phyloP scores from a whole-genome alignment of 2,797 vertebrate species.

The Oophaga sylvatica region DNA sequence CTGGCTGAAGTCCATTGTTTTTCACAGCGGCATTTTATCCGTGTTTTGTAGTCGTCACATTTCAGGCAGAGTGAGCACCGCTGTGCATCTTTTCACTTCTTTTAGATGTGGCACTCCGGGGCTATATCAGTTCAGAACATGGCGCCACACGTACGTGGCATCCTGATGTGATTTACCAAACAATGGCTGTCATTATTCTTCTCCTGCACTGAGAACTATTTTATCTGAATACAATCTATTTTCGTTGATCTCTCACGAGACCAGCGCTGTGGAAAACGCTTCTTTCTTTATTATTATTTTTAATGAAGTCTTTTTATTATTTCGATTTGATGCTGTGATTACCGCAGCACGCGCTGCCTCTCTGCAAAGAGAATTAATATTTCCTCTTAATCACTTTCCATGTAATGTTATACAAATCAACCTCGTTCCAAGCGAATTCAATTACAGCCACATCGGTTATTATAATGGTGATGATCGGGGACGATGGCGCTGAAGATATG shows the following conservation, averaged over 20 bases:
- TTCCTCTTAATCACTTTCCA: conserved; percentile 72
- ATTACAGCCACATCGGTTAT: conserved; percentile 46
- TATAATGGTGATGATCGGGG: neutral
- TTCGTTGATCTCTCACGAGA: conserved; percentile 72
- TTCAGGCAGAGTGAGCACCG: neutral
- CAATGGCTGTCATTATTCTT: conserved; percentile 71
- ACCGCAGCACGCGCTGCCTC: conserved; percentile 70
- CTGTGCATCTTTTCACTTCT: neutral
- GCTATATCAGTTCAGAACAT: conserved; percentile 49
- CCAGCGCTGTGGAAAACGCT: conserved; percentile 58
- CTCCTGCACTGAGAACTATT: conserved; percentile 69
- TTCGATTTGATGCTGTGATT: conserved; percentile 74
- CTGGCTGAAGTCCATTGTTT: conserved; percentile 6
- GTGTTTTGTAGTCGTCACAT: neutral
- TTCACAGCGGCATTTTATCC: neutral
- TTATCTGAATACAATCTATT: conserved; percentile 79
- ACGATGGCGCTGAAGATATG: neutral
- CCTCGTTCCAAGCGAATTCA: conserved; percentile 55
- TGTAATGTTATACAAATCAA: conserved; percentile 69
- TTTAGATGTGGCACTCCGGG: conserved; percentile 47
- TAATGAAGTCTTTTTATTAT: conserved; percentile 71
- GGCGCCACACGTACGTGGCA: conserved; percentile 63
- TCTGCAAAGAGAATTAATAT: conserved; percentile 76
- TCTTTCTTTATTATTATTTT: conserved; percentile 61
- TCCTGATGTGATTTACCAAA: conserved; percentile 69